Base-by-base conservation (phyloP, 2,113 vertebrate species). In the Carlito syrichta region DNA sequence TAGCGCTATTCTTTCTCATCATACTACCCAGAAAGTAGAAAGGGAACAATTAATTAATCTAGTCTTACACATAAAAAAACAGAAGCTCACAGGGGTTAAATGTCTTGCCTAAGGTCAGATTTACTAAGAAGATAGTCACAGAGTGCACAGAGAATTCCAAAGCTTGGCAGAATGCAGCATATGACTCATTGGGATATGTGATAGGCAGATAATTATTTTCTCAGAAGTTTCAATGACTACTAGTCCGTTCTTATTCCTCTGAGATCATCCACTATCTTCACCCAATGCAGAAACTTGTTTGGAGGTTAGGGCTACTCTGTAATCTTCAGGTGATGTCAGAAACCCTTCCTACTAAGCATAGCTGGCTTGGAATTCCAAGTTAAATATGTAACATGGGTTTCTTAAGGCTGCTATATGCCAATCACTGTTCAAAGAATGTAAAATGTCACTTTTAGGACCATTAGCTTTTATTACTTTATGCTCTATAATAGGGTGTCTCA, bases 291-390 rank as follows among this genome's bases (percentile, higher is more conserved):
- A 92, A 86, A 87, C 48, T 94, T 94, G 66, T 93, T 94, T 96
- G 32, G 35, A 91, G 30, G 25, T 91, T 86, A 90, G 54, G 35
- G 6, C 40, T 91, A 50, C 56, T 81, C 38, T 93, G 11, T 88
- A 85, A 73, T 94, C 32, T 79, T 40, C 2, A 11, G 79, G 78
- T 89, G 62, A 68, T 20, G 0, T 87, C 93, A 89, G 35, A 35
- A 84, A 58, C 79, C 32, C 74, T 48, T 73, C 25, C 17, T 69
- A 52, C 52, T 95, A 97, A 74, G 71, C 30, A 66, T 52, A 96
- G 32, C 93, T 98, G 83, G 50, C 68, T 79, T 86, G 74, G 86
- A 71, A 73, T 98, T 98, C 74, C 86, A 86, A 91, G 54, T 62
- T n/a, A 94, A 94, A 30, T 56, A 73, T 52, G 40, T 85, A 95